Base-by-base conservation (phyloP, 2,113 vertebrate genomes). In the Clarias magur region DNA sequence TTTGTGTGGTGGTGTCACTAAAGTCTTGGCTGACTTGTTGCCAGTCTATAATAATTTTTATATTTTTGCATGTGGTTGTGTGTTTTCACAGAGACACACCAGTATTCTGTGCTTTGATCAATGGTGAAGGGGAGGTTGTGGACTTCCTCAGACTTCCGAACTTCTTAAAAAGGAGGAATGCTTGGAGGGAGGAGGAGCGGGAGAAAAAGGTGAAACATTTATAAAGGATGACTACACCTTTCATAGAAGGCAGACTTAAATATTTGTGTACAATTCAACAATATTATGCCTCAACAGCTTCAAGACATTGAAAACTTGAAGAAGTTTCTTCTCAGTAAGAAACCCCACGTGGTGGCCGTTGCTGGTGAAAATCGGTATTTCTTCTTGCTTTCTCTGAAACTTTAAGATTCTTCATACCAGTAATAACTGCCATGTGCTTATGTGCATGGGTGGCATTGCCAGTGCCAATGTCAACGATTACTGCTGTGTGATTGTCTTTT, bases 121-220 rank as follows among this genome's bases (percentile, higher is more conserved):
- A 97, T 0, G 98, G 98, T 21, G 98, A 99, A 87, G 98, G 98
- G 34, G 98, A 99, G 90, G 98, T 99, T 83, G 97, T 97, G 30
- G 98, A 99, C 90, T 99, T 99, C 91, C 95, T 99, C 68, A 96
- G 98, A 9, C 90, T 99, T 88, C 98, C 98, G 0, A 95, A 99
- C 93, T 99, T 99, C 93, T 97, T 98, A 72, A 99, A 98, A 91
- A 95, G 98, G 83, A 96, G 97, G 89, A 99, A 99, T 3, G 98
- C 98, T 15, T 99, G 97, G 94, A 96, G 96, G 90, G 98, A 99
- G 83, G 98, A 99, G 8, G 98, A 99, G 88, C 92, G 98, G 85
- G 98, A 99, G 89, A 99, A 96, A 91, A 99, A 99, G 96, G 98
- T 97, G 86, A 91, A 91, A 30, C 42, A 83, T 23, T 72, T 16